Percentiles rank a stretch among this genome's conserved stretches.
Conservation (phyloP, 2,113 vertebrate genomes). For the Oreotrochilus melanogaster region DNA sequence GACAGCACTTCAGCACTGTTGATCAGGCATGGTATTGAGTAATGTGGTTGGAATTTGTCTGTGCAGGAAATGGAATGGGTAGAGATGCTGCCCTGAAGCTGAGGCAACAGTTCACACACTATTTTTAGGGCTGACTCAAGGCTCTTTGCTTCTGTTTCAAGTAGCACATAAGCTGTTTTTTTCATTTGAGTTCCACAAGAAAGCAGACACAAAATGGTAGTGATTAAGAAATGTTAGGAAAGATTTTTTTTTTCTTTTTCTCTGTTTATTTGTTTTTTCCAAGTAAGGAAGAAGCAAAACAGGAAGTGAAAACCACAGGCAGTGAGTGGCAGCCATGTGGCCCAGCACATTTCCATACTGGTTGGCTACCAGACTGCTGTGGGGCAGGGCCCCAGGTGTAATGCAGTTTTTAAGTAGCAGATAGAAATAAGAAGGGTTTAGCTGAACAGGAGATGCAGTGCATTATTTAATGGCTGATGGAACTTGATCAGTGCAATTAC, state of each 20-base stretch:
- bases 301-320: accelerated
- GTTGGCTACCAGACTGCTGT: accelerated
- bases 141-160: not conserved
- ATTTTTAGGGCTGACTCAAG: not conserved
- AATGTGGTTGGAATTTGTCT: not conserved
- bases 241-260: no score
- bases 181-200: not conserved
- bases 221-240: not conserved
- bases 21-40: not conserved
- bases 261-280: no score
- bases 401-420: not conserved
- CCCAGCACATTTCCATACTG: not conserved
- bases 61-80: not conserved
- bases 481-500: not conserved
- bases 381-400: not conserved
- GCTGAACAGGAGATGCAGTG: not conserved
- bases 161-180: not conserved
- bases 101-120: not conserved
- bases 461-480: not conserved
- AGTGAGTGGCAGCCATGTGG: not conserved
- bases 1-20: not conserved
- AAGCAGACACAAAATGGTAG: not conserved
- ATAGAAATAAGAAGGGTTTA: not conserved
- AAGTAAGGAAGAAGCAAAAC: not conserved
- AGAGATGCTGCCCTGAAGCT: not conserved